Percentiles rank a stretch among this genome's conserved stretches.
phyloP scores from a whole-genome alignment of 2,888 invertebrate species.

The Ypsolopha scabrella region DNA sequence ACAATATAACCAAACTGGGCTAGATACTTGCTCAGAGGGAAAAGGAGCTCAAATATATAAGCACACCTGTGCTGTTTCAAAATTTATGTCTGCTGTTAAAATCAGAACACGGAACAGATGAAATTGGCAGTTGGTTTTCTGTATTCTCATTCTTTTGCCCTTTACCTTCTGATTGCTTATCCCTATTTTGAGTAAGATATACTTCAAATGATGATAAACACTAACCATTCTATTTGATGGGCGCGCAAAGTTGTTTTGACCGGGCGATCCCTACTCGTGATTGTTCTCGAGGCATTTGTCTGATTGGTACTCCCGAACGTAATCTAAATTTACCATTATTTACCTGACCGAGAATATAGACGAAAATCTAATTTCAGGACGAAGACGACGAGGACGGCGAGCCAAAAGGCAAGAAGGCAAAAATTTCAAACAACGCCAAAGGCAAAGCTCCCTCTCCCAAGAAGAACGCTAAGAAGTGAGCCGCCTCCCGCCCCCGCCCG shows the following conservation, averaged over 20 bases:
- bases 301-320: constrained; percentile 24
- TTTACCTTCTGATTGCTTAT: constrained; percentile 52
- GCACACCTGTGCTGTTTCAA: constrained; percentile 7
- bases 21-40: constrained; percentile 32
- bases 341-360: neutral
- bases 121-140: constrained; percentile 65
- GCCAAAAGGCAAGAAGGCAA: constrained; percentile 84
- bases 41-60: constrained; percentile 30
- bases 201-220: constrained; percentile 43
- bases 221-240: constrained; percentile 46
- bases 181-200: constrained; percentile 8
- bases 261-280: constrained; percentile 38
- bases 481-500: constrained; percentile 14
- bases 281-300: constrained; percentile 66
- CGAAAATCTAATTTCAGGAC: constrained; percentile 43
- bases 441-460: constrained; percentile 78
- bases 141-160: constrained; percentile 49
- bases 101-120: constrained; percentile 2
- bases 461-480: constrained; percentile 75
- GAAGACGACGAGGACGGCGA: constrained; percentile 83
- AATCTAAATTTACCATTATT: constrained; percentile 1
- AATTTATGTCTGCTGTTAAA: constrained; percentile 6
- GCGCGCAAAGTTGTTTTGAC: constrained; percentile 50
- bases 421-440: constrained; percentile 78
- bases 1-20: neutral